Evolutionary conservation across 1,140 invertebrate species (phyloP).

Genomic region (Papilio polyxenes): DNA sequence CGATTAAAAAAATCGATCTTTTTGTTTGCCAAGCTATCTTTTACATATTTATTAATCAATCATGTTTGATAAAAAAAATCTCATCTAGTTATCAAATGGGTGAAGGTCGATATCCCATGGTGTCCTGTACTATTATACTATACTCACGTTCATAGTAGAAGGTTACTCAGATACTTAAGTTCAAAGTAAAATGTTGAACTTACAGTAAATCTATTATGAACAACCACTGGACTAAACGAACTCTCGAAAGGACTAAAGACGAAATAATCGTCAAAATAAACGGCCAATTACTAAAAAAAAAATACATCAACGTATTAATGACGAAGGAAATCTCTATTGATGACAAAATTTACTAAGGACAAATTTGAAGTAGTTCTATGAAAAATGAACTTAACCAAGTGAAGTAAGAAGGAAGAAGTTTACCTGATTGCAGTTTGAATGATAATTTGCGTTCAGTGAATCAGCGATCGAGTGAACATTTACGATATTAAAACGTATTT

Average conservation of each 20-base stretch:
- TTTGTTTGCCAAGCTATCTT: no score
- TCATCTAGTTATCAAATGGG: no score
- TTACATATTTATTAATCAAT: no score
- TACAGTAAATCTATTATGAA: neutral
- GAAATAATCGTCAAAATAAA: slow-evolving; percentile 14
- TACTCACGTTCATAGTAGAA: no score
- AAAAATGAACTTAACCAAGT: neutral
- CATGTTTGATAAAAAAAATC: no score
- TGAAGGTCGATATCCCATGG: no score
- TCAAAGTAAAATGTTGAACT: neutral
- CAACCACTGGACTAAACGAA: neutral
- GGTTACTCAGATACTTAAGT: neutral
- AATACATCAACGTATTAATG: neutral
- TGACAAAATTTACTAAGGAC: neutral
- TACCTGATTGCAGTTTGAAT: neutral
- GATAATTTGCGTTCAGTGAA: neutral
- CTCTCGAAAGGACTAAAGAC: neutral
- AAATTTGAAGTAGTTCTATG: neutral
- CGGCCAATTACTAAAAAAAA: neutral
- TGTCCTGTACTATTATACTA: no score
- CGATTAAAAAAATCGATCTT: no score
- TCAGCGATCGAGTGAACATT: neutral
- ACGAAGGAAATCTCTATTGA: neutral
- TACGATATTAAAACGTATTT: neutral
- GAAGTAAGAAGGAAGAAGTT: neutral